Base-by-base conservation (phyloP, 2,113 vertebrate genomes). In the Pterocles orientalis region DNA sequence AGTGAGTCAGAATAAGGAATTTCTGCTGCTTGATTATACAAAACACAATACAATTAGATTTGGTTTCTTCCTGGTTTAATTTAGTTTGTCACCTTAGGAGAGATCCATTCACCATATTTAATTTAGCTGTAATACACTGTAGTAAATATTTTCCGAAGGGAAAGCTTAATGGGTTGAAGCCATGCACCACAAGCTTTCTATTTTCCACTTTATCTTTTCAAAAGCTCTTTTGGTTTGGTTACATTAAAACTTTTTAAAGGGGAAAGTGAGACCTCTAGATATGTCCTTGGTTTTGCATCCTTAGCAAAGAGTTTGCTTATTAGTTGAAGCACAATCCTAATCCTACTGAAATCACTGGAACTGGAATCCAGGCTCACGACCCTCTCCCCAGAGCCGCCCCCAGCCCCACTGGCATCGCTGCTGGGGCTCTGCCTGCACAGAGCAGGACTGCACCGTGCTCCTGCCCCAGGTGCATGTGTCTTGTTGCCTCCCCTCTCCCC, bases 21-120 rank as follows among this genome's bases (percentile, higher is more conserved):
- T 96, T 62, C 60, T 77, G 62, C 60, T 94, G 26, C 69, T 90
- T 93, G 39, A 85, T 96, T 96, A 94, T 83, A 80, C n/a, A 88
- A 91, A 88, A 92, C 79, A 39, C 26, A 88, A 56, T 92, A 82
- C 19, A 92, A 89, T 97, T 97, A 93, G 21, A 58, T 95, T 91
- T 97, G 43, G 33, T 75, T 73, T 93, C 78, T 89, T 95, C 66
- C 33, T 87, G 48, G 78, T 96, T 97, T 96, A 97, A 96, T 98
- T 96, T 94, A 87, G 18, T 97, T 91, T 94, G 86, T 97, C 56
- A 92, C 48, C 72, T 95, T 82, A 95, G 92, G 89, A 95, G 85
- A 94, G 12, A 97, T 84, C 25, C 51, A 92, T 93, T 95, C 79
- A 91, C 92, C 48, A 62, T 93, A 95, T 93, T 96, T 97, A 97